Conservation (phyloP, 1,140 invertebrate species). For the Neodiprion pinetum region DNA sequence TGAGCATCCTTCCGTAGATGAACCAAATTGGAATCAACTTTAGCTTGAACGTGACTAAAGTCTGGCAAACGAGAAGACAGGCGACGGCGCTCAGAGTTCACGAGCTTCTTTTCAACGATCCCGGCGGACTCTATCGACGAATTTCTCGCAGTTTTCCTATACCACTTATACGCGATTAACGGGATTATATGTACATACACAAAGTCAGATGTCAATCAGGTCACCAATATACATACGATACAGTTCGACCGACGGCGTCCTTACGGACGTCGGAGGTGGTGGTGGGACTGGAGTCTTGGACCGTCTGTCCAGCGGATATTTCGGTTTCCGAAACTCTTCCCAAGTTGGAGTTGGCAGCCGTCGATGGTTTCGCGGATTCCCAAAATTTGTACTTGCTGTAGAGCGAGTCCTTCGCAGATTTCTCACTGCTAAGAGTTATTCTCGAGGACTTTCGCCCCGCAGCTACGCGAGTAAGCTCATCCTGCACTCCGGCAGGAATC, state of each 20-base stretch:
- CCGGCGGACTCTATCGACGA: constrained; percentile 4
- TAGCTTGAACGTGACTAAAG: constrained; percentile 27
- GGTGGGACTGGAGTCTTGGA: background rate
- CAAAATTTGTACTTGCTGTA: background rate
- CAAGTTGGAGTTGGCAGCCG: background rate
- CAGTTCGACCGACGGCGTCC: too few species aligned
- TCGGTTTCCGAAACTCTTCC: too few species aligned
- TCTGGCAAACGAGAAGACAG: constrained; percentile 23
- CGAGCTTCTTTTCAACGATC: background rate
- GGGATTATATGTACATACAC: background rate
- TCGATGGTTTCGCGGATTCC: background rate
- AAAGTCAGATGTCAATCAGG: background rate
- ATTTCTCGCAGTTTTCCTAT: constrained; percentile 5
- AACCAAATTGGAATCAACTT: constrained; percentile 26
- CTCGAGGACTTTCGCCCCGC: background rate
- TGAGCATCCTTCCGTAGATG: constrained; percentile 21
- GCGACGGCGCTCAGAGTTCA: constrained; percentile 3
- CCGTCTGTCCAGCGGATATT: background rate
- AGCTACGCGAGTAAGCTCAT: too few species aligned
- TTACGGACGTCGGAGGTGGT: too few species aligned
- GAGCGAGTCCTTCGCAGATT: background rate
- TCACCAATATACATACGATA: too few species aligned
- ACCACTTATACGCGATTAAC: background rate
- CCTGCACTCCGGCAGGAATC: too few species aligned
- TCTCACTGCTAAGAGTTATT: background rate